Base-by-base conservation (phyloP, 2,797 vertebrate species). In the Erethizon dorsatum region DNA sequence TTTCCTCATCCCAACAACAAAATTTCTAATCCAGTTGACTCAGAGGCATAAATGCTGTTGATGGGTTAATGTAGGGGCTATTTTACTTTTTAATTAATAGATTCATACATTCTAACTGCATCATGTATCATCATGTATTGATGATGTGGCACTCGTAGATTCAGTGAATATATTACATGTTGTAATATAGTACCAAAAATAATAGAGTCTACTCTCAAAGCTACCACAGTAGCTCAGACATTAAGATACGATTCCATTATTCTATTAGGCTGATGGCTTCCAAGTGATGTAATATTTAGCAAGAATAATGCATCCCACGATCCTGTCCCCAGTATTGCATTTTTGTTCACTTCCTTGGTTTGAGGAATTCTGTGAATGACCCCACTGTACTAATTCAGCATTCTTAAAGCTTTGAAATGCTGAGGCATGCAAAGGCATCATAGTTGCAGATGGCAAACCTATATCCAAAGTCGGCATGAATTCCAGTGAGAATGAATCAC, bases 211-310 rank as follows among this genome's bases (percentile, higher is more conserved):
- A 90, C 37, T 33, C 41, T 50, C 41, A 12, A 95, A 82, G 15
- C 26, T 82, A 10, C 45, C 17, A 54, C 22, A 22, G 57, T 80
- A 63, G 65, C 10, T 75, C 28, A 73, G 10, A 73, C 6, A 61
- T 91, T 57, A 90, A 89, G 15, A 79, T 69, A 4, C 10, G n/a
- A 88, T 88, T 90, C 12, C 28, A 45, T 87, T 95, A 56, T 82
- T 73, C 73, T 88, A 7, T 79, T 59, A 56, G 37, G 18, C 86
- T 57, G 24, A 75, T 67, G 75, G n/a, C 56, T 82, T 83, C 52
- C 41, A 54, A 73, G 33, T 47, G 8, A 37, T 59, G 15, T 52
- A 0, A 17, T 31, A 65, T 71, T 93, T 82, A 73, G 54, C 31
- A 83, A 77, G 5, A 92, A 31, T 1, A 80, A 20, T 79, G 20